Evolutionary conservation across 2,797 vertebrate species (phyloP), one percentile per base, ranked within the genome.

Genomic region (Sebastes itinus): DNA sequence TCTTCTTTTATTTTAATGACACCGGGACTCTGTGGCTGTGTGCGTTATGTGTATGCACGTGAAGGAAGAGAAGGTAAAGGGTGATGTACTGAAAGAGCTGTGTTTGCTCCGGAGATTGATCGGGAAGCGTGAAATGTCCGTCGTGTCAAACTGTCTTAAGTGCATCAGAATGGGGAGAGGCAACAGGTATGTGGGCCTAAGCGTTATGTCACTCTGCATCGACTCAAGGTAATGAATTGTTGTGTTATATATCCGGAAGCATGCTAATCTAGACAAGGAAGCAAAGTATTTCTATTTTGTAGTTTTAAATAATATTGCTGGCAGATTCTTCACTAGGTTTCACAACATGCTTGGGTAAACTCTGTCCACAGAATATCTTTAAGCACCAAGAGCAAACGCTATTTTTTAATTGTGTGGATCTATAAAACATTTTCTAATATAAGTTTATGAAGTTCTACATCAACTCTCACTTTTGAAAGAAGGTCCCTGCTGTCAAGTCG

Each of bases 41-140:
- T 87, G 70, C 88, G 88, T 92, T 85, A 93, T 94, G 94, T 87
- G 86, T 84, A 64, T 88, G 85, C 79, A 87, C 82, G 28, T 32
- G 67, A 86, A 84, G 81, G 75, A 74, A 80, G 72, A 72, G 62
- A 85, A 82, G 80, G 63, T 65, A 12, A 86, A 81, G 30, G 60
- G 62, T 70, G 70, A 69, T 61, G 68, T 52, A 18, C 82, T 73
- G 70, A 88, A 82, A 72, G 80, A 75, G 83, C 86, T 65, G 77
- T 3, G 71, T 84, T 80, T 82, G 71, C 86, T 88, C 77, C 81
- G 32, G 49, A 86, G 72, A 74, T 67, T 65, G 46, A 82, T 78
- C 8, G 2, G 78, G 81, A 90, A 89, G 81, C 73, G 86, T 86
- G 90, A 92, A 76, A 95, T 94, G 94, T 93, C 93, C 23, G 27